Percentiles rank a stretch among this genome's conserved stretches.
Conservation (phyloP, 53 echinoderm and acorn worm species). For the Actinopyga echinites region DNA sequence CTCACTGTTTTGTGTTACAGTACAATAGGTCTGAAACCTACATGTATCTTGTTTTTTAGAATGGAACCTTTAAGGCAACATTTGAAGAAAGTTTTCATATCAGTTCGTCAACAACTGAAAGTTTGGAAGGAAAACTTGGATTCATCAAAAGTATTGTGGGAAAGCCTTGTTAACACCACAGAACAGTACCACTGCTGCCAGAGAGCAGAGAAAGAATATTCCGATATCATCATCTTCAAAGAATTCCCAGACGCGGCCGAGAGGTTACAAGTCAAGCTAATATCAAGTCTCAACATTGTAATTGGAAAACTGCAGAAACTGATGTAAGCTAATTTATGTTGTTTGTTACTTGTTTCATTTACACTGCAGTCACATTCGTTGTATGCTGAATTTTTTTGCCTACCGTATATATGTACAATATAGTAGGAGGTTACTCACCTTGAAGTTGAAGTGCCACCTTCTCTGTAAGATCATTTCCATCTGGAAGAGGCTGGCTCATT, state of each 20-base stretch:
- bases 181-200: constrained; percentile 82
- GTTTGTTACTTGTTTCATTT: no score
- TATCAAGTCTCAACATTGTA: constrained; percentile 66
- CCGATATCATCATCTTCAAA: constrained; percentile 43
- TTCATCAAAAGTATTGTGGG: constrained; percentile 35
- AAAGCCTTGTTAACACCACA: constrained; percentile 64
- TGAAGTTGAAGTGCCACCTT: no score
- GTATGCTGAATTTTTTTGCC: no score
- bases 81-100: background rate
- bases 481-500: no score
- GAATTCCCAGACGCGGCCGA: constrained; percentile 58
- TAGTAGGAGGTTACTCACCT: no score
- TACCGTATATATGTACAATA: no score
- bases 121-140: background rate
- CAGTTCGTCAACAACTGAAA: background rate
- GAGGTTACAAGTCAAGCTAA: constrained; percentile 61
- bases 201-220: constrained; percentile 3
- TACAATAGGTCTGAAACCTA: no score
- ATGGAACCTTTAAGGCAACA: constrained; percentile 22
- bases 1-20: no score
- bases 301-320: constrained; percentile 42
- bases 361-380: no score
- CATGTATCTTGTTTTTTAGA: constrained; percentile 4
- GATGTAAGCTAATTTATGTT: constrained; percentile 53
- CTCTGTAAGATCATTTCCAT: no score